Evolutionary conservation across 2,888 invertebrate genomes (phyloP).

Genomic region (Tromatobia lineatoria): DNA sequence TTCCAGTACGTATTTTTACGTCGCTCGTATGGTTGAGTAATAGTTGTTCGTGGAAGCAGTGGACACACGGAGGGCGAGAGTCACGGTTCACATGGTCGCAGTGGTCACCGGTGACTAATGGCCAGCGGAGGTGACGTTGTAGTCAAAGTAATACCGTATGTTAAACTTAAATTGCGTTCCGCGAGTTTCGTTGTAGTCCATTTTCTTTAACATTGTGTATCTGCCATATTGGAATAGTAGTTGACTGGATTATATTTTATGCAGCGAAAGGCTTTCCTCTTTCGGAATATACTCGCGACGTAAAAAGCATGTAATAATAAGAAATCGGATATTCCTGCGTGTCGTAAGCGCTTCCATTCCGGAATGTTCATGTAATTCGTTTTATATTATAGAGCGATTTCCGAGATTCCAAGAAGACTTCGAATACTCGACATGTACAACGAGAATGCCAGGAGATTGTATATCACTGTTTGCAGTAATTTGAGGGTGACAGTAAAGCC

Average conservation of each 20-base stretch:
- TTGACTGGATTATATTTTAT: not conserved
- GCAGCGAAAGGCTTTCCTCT: no score
- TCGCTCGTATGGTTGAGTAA: constrained; percentile 13
- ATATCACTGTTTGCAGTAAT: constrained; percentile 61
- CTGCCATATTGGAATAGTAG: not conserved
- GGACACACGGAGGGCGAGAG: constrained; percentile 10
- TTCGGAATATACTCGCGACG: not conserved
- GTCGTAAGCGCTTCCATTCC: not conserved
- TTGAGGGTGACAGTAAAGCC: constrained; percentile 58
- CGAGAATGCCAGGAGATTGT: constrained; percentile 39
- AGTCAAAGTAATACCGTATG: constrained; percentile 31
- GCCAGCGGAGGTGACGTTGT: constrained; percentile 14
- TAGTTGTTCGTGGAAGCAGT: constrained; percentile 40
- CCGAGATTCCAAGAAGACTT: constrained; percentile 26
- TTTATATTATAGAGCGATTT: not conserved
- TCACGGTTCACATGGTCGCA: constrained; percentile 23
- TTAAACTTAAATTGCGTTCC: constrained; percentile 5
- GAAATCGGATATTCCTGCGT: not conserved
- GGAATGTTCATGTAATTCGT: not conserved
- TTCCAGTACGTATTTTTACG: constrained; percentile 49
- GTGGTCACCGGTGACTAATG: constrained; percentile 38
- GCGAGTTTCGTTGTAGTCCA: not conserved
- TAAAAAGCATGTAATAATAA: not conserved
- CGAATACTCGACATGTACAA: constrained; percentile 4
- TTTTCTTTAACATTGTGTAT: constrained; percentile 1